A percentile compares a stretch with the other conserved stretches of the same genome.
Conservation (phyloP, 2,113 vertebrate species). For the Campylomormyrus numenius region DNA sequence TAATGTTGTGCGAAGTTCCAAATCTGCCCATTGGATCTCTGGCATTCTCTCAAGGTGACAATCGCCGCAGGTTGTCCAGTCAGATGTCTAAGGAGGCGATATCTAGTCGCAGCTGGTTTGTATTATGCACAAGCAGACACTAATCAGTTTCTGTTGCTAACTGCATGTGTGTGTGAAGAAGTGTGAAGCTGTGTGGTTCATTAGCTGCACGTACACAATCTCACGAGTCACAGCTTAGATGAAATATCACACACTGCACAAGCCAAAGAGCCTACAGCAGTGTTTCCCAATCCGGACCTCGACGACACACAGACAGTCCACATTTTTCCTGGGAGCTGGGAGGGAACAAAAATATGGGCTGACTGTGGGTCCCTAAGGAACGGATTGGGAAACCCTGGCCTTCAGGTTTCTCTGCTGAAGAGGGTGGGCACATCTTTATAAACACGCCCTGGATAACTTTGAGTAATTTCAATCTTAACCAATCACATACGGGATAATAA, state of each 20-base stretch:
- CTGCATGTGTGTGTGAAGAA: background rate
- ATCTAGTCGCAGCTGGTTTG: background rate
- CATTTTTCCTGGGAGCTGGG: background rate
- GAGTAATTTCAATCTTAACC: background rate
- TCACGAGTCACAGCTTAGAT: background rate
- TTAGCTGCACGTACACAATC: background rate
- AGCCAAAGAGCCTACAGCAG: background rate
- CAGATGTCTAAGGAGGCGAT: background rate
- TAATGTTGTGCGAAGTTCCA: background rate
- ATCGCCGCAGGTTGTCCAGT: background rate
- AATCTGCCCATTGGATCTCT: background rate
- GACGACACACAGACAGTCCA: background rate
- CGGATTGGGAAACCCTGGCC: background rate
- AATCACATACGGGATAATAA: background rate
- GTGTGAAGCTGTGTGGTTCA: background rate
- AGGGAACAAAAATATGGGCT: background rate
- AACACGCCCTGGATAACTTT: background rate
- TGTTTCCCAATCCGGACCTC: background rate
- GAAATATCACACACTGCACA: background rate
- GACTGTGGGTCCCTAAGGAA: background rate
- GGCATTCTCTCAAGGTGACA: background rate
- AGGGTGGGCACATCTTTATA: background rate
- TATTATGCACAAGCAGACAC: background rate
- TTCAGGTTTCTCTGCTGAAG: background rate
- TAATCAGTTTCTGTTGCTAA: background rate